Conservation (phyloP, 2,113 vertebrate genomes). For the Larimichthys crocea region DNA sequence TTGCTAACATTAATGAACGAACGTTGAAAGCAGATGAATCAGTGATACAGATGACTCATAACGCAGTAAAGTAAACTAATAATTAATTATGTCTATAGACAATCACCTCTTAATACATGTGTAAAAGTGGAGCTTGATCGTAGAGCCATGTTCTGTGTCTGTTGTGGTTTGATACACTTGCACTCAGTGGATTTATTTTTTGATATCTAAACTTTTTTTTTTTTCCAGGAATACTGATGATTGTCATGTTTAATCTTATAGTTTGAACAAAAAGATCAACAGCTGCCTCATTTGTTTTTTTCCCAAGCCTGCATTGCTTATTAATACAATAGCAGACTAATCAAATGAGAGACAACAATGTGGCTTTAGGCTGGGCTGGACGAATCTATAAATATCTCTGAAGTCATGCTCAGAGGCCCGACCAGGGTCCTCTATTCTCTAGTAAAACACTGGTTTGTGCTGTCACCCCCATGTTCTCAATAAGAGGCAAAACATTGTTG, state of each 20-base stretch:
- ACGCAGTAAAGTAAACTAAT: background rate
- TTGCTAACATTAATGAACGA: background rate
- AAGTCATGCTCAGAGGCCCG: constrained; percentile 62
- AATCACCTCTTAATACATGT: background rate
- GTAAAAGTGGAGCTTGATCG: background rate
- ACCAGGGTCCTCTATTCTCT: constrained; percentile 28
- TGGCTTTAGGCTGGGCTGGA: constrained; percentile 61
- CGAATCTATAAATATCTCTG: constrained; percentile 73
- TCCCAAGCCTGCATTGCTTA: constrained; percentile 40
- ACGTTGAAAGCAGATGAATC: background rate
- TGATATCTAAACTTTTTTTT: background rate
- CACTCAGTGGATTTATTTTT: background rate
- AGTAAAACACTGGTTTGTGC: constrained; percentile 17
- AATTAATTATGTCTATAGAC: background rate
- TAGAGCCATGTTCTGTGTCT: background rate
- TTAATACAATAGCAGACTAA: constrained; percentile 76
- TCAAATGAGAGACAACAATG: constrained; percentile 78
- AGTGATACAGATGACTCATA: background rate
- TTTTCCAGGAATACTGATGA: constrained; percentile 4
- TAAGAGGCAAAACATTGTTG: background rate
- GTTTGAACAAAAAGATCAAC: constrained; percentile 37
- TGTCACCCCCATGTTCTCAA: background rate
- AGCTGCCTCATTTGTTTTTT: constrained; percentile 13
- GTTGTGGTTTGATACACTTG: background rate
- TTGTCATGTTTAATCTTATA: constrained; percentile 45